Percentiles rank a stretch among this genome's conserved stretches.
Evolutionary conservation across 2,888 invertebrate genomes (phyloP).

Genomic region (Operophtera brumata): DNA sequence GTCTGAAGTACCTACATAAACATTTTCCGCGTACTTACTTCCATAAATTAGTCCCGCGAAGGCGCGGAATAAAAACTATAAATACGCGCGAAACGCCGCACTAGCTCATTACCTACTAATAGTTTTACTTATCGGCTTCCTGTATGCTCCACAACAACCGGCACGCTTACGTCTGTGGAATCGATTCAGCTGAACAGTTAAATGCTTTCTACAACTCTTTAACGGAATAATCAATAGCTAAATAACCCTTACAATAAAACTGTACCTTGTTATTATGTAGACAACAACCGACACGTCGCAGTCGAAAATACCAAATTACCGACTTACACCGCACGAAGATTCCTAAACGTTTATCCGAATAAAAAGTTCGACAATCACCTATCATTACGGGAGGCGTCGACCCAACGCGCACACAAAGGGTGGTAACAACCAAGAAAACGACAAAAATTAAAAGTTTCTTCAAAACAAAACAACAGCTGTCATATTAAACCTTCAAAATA

Average conservation of each 20-base stretch:
- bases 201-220: conserved; percentile 14
- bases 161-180: conserved; percentile 29
- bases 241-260: conserved; percentile 39
- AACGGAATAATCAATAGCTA: conserved; percentile 20
- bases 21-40: conserved; percentile 79
- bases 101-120: conserved; percentile 75
- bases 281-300: conserved; percentile 53
- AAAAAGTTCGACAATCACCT: conserved; percentile 72
- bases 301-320: conserved; percentile 62
- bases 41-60: conserved; percentile 79
- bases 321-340: conserved; percentile 60
- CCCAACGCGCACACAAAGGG: conserved; percentile 67
- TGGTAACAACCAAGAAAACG: conserved; percentile 64
- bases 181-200: conserved; percentile 17
- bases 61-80: conserved; percentile 78
- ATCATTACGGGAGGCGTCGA: conserved; percentile 74
- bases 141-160: conserved; percentile 53
- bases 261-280: conserved; percentile 39
- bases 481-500: conserved; percentile 79
- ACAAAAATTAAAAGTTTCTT: conserved; percentile 79
- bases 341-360: conserved; percentile 63
- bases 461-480: conserved; percentile 78
- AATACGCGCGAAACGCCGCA: conserved; percentile 72
- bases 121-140: conserved; percentile 74
- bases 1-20: conserved; percentile 68